A percentile compares a stretch with the other conserved stretches of the same genome.
Evolutionary conservation across 2,888 invertebrate species (phyloP).

Genomic region (Diachrysia chrysitis): DNA sequence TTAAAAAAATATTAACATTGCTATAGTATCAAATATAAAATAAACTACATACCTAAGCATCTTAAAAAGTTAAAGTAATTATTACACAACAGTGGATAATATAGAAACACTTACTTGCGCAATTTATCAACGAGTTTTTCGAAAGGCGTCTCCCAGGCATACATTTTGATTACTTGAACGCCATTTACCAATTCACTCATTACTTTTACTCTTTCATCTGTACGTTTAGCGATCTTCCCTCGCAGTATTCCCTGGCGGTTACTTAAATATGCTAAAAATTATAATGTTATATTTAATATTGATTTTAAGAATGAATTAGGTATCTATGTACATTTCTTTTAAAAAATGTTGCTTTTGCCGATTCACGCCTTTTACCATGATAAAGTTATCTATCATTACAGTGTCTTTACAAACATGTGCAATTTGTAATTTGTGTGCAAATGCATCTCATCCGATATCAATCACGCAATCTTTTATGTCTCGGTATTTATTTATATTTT

Average conservation of each 20-base stretch:
- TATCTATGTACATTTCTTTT: neutral
- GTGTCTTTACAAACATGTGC: constrained; percentile 8
- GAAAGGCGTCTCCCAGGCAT: constrained; percentile 95
- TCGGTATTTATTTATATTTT: constrained; percentile 29
- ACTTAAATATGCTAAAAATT: constrained; percentile 82
- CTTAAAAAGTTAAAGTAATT: neutral
- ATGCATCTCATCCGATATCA: constrained; percentile 24
- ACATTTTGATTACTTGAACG: constrained; percentile 96
- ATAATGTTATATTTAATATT: neutral
- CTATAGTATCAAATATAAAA: neutral
- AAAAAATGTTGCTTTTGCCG: no score
- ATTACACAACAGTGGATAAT: neutral
- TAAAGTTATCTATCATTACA: no score
- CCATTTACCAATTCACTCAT: constrained; percentile 95
- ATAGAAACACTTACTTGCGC: constrained; percentile 88
- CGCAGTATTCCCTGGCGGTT: constrained; percentile 83
- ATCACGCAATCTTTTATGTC: constrained; percentile 33
- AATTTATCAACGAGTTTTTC: constrained; percentile 91
- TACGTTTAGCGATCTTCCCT: constrained; percentile 91
- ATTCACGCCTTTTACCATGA: neutral
- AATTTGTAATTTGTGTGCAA: constrained; percentile 17
- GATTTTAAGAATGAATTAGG: neutral
- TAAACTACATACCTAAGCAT: no score
- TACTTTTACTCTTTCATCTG: constrained; percentile 93
- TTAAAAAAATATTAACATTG: constrained; percentile 64